A percentile compares a stretch with the other conserved stretches of the same genome.
These are phyloP conservation scores for Catamblyrhynchus diadema DNA, from an alignment of 2,797 vertebrate genomes.

Conservation along the genomic window DNA sequence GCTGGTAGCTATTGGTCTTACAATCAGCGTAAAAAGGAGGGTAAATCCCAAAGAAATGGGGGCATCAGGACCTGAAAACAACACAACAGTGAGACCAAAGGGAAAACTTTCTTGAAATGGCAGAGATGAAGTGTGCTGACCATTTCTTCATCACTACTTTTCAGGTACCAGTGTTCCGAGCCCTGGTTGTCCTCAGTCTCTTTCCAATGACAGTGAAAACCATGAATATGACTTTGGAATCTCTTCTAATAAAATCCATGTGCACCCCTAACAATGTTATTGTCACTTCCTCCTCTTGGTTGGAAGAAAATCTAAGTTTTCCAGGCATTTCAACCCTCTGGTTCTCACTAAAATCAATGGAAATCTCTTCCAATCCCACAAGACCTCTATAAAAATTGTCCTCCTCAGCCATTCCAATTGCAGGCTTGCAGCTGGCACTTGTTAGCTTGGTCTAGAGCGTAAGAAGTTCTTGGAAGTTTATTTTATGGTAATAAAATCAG, in stretches of 20 bases:
- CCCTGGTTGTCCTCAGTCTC: not conserved
- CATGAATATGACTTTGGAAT: not conserved
- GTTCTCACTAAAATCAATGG: not conserved
- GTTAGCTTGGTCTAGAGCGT: not conserved
- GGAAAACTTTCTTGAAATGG: not conserved
- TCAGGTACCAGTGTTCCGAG: not conserved
- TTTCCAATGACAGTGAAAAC: not conserved
- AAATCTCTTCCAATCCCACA: not conserved
- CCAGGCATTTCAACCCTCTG: not conserved
- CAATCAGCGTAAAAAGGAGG: not conserved
- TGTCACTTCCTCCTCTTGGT: not conserved
- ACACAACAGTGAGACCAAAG: not conserved
- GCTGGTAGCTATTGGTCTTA: not conserved
- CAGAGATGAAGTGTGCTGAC: not conserved
- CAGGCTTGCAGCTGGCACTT: not conserved
- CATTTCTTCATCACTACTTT: not conserved
- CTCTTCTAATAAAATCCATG: not conserved
- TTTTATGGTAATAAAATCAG: conserved; percentile 19
- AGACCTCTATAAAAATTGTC: not conserved
- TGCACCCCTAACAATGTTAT: accelerated
- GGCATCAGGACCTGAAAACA: not conserved
- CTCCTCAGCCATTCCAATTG: not conserved
- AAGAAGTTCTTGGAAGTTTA: conserved; percentile 48
- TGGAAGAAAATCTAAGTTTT: not conserved
- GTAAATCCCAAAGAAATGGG: not conserved